Evolutionary conservation across 2,797 vertebrate species (phyloP), one percentile per base, ranked within the genome.

Genomic region (Etheostoma perlongum): DNA sequence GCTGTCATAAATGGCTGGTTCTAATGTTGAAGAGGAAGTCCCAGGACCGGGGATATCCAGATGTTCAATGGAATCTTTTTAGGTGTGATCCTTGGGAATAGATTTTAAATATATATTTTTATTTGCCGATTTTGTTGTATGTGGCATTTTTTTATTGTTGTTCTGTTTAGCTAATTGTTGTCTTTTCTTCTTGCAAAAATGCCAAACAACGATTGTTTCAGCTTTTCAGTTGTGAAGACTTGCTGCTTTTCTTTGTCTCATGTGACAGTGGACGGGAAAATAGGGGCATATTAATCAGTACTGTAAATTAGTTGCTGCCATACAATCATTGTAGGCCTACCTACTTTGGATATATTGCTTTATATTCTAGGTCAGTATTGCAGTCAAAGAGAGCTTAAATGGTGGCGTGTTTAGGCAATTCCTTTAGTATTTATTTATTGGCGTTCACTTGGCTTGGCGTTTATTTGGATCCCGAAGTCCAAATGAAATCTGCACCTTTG

Each of bases 31-130:
- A n/a, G 25, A 58, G 16, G 44, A 61, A 54, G 18, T 40, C 36
- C 10, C 23, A 44, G 23, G 16, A 6, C 14, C 9, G 0, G 5
- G 25, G 25, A 33, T n/a, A 30, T 59, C 21, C n/a, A 46, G 9
- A 61, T 59, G 53, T 53, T 53, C 23, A 67, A 14, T 59, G 46
- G 25, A 27, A 53, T 27, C 59, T 30, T 10, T 27, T 66, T 12
- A 16, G 16, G 2, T 55, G 30, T 57, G 49, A 52, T 25, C 12
- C 52, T 68, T 36, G 58, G n/a, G 33, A 48, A 40, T n/a, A 18
- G 4, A 40, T 18, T 67, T 46, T 25, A 36, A 55, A 36, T 11
- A n/a, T 1, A 14, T 44, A 15, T 30, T 30, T 40, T 19, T 14
- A 33, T 59, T 12, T 19, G 52, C 0, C 54, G 11, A 27, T 0